Percentiles rank a stretch among this genome's conserved stretches.
These are phyloP conservation scores for Delia radicum DNA, from an alignment of 1,140 invertebrate genomes.

Conservation along the genomic window DNA sequence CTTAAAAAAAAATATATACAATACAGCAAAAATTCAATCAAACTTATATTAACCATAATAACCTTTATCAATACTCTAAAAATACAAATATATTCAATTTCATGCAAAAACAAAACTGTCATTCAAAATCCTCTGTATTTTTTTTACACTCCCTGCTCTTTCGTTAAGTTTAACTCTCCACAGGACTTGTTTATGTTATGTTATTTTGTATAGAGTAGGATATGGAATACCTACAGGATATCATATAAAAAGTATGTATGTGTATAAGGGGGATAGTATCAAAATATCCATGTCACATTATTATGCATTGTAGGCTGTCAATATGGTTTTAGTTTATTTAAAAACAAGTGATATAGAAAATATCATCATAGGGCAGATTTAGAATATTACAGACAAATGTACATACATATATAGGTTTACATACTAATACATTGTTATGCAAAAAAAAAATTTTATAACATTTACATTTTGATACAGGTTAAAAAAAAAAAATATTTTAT, in stretches of 20 bases:
- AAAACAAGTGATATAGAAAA: conserved; percentile 12
- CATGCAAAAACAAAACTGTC: not conserved
- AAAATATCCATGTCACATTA: conserved; percentile 33
- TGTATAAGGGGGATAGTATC: not conserved
- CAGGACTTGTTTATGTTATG: not conserved
- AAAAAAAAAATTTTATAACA: not conserved
- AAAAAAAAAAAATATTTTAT: not conserved
- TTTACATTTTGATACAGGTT: conserved; percentile 23
- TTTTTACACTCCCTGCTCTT: not conserved
- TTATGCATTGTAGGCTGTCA: conserved; percentile 38
- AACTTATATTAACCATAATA: conserved; percentile 2
- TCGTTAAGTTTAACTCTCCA: not conserved
- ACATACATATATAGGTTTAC: not conserved
- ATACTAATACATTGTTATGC: conserved; percentile 7
- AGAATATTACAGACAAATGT: too few species aligned
- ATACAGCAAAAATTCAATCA: not conserved
- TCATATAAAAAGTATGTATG: not conserved
- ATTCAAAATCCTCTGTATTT: not conserved
- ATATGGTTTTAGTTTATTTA: conserved; percentile 31
- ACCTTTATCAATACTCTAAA: not conserved
- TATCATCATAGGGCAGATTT: conserved; percentile 9
- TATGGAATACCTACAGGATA: conserved; percentile 1
- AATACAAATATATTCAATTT: not conserved
- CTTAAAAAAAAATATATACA: not conserved
- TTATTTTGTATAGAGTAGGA: not conserved